Evolutionary conservation across 2,888 invertebrate genomes (phyloP), one percentile per base, ranked within the genome.

Genomic region (Lasioglossum morio): DNA sequence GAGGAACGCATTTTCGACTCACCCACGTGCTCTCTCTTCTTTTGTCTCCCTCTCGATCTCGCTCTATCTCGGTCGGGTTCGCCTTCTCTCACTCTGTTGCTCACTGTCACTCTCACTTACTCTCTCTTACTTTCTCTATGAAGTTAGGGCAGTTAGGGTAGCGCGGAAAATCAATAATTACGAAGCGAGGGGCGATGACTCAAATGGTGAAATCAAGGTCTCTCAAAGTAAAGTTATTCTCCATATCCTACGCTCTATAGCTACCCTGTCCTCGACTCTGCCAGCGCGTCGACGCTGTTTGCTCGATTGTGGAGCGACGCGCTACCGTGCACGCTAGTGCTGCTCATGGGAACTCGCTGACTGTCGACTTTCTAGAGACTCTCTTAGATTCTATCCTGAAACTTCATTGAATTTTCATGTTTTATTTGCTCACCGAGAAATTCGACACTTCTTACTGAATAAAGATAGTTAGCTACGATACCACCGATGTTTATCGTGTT

Each of bases 151-250:
- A 94, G 94, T 94, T 94, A 93, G 94, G 92, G 92, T 92, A 93
- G 92, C 91, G 87, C 91, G 91, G 94, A 95, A 95, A 95, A 95
- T 95, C 95, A 95, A 95, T 95, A 95, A 95, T 95, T 95, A 94
- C 94, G 92, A 93, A 93, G 92, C 94, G 92, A 94, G 93, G 95
- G 94, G 93, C 92, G 95, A 95, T 95, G 95, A 95, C 94, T 95
- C 94, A 94, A 95, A 94, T 94, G 94, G 92, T 91, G 92, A 95
- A 95, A 95, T 95, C 94, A 95, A 95, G 94, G 93, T 93, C 93
- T 93, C 92, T 91, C 88, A 89, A 84, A 89, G 87, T 89, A 88
- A 89, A 93, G 92, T 93, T 93, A 93, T 92, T 93, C 92, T 90
- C 90, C 79, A 88, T 91, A 88, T 91, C 91, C 91, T 91, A 88